These are phyloP conservation scores for Sporophila hypoxantha DNA, from an alignment of 2,113 vertebrate genomes.

Conservation along the genomic window DNA sequence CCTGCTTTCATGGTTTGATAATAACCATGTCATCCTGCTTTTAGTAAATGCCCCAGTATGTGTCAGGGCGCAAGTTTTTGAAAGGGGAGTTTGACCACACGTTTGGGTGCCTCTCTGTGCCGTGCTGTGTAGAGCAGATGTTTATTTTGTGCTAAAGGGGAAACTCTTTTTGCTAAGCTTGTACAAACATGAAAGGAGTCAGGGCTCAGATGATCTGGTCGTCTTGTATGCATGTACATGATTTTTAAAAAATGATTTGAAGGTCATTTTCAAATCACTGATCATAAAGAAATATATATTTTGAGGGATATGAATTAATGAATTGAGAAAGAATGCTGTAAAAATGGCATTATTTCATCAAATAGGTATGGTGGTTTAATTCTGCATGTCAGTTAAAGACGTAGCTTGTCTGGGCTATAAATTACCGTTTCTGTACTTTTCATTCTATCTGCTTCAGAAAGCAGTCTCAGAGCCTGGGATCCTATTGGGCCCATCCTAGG, in stretches of 20 bases:
- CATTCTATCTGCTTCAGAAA: conserved; percentile 82
- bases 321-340: conserved; percentile 75
- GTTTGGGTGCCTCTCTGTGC: conserved; percentile 79
- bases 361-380: conserved; percentile 82
- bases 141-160: conserved; percentile 86
- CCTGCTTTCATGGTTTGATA: conserved; percentile 81
- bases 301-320: conserved; percentile 64
- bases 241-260: conserved; percentile 67
- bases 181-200: conserved; percentile 84
- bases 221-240: conserved; percentile 76
- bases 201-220: conserved; percentile 83
- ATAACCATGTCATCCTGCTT: conserved; percentile 84
- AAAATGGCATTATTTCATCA: conserved; percentile 79
- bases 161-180: conserved; percentile 83
- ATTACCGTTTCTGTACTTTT: conserved; percentile 93
- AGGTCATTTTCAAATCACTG: conserved; percentile 71
- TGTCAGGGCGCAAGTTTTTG: conserved; percentile 81
- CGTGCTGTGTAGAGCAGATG: conserved; percentile 84
- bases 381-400: conserved; percentile 80
- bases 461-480: conserved; percentile 78
- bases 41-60: conserved; percentile 81
- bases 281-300: conserved; percentile 66
- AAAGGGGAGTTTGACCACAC: conserved; percentile 82
- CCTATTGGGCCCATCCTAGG: conserved; percentile 86
- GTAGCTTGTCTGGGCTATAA: conserved; percentile 84